These are phyloP conservation scores for Umimayanthus kanabou DNA, from an alignment of 92 coral and sea anemone genomes.

Conservation along the genomic window DNA sequence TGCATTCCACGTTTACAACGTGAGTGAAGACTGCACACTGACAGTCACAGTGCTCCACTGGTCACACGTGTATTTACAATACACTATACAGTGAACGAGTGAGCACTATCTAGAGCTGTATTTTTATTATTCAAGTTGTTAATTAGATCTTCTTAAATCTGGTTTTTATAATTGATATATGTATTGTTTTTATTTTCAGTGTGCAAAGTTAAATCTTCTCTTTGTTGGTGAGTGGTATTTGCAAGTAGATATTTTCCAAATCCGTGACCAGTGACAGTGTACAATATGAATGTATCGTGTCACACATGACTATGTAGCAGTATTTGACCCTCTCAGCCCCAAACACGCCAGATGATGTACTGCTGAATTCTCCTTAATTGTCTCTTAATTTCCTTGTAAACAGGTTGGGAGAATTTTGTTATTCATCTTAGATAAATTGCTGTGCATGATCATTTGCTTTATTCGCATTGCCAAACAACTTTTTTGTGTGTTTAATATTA, in stretches of 20 bases:
- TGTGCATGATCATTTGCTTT: no score
- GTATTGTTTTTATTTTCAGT: slow-evolving; percentile 55
- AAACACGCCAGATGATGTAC: no score
- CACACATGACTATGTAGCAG: not conserved
- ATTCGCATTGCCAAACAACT: no score
- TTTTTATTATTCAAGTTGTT: not conserved
- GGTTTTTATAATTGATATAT: not conserved
- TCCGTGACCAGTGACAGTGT: not conserved
- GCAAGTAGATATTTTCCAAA: not conserved
- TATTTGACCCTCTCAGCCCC: no score
- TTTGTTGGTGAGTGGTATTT: slow-evolving; percentile 87
- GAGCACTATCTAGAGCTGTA: no score
- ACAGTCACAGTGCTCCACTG: not conserved
- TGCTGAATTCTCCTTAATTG: no score
- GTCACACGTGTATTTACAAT: not conserved
- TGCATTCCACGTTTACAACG: slow-evolving; percentile 92
- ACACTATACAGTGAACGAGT: no score
- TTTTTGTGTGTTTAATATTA: no score
- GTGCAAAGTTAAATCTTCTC: slow-evolving; percentile 88
- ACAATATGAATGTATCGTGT: not conserved
- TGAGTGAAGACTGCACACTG: slow-evolving; percentile 41
- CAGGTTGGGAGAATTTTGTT: no score
- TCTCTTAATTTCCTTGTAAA: no score
- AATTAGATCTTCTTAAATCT: not conserved
- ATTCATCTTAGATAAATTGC: no score